Percentiles rank a stretch among this genome's conserved stretches.
Conservation (phyloP, 2,888 invertebrate genomes). For the Chrysotoxum bicinctum region DNA sequence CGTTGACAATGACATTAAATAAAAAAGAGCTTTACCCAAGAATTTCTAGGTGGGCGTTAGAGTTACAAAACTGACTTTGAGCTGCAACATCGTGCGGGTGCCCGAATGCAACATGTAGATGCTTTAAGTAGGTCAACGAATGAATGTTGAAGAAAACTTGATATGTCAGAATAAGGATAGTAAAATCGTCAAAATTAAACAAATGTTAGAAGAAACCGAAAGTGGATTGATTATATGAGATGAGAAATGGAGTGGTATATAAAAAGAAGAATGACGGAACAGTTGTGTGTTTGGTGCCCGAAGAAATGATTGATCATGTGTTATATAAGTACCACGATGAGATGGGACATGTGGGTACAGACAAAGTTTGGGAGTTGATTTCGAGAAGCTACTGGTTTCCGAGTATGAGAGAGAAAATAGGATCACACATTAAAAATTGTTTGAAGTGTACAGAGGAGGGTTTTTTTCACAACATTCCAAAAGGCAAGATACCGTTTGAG, state of each 20-base stretch:
- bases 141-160: slow-evolving; percentile 66
- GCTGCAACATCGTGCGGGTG: not conserved
- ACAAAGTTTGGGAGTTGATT: too few species aligned
- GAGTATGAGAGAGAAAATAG: too few species aligned
- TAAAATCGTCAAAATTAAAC: not conserved
- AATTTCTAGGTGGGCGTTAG: not conserved
- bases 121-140: not conserved
- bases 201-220: slow-evolving; percentile 30
- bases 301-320: too few species aligned
- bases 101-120: not conserved
- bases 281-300: slow-evolving; percentile 29
- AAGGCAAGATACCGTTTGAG: too few species aligned
- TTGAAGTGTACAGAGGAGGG: too few species aligned
- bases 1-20: too few species aligned
- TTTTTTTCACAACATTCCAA: too few species aligned
- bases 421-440: too few species aligned
- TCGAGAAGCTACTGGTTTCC: too few species aligned
- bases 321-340: too few species aligned
- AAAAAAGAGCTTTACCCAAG: too few species aligned
- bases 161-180: not conserved
- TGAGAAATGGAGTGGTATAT: slow-evolving; percentile 36
- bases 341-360: not conserved
- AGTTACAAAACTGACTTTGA: not conserved
- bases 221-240: not conserved
- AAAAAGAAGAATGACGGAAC: slow-evolving; percentile 5